These are phyloP conservation scores for Dicrurus megarhynchus DNA, from an alignment of 2,113 vertebrate genomes.

Conservation along the genomic window DNA sequence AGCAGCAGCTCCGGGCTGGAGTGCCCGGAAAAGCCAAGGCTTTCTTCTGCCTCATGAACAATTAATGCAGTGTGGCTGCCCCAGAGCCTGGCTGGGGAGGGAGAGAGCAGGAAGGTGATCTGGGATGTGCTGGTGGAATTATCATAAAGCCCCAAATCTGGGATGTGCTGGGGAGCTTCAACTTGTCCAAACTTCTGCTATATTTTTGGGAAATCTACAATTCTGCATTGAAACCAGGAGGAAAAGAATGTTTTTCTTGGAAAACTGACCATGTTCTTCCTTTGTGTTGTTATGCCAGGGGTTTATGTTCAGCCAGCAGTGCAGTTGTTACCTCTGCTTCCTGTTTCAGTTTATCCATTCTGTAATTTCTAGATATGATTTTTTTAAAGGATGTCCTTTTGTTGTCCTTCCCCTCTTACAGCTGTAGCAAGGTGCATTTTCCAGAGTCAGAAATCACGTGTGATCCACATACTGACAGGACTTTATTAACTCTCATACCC, in stretches of 20 bases:
- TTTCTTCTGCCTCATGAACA: constrained; percentile 27
- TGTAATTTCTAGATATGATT: not conserved
- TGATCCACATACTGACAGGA: not conserved
- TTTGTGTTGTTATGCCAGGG: not conserved
- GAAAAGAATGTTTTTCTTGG: not conserved
- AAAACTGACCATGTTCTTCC: not conserved
- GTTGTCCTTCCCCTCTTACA: not conserved
- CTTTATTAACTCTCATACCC: not conserved
- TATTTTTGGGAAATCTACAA: not conserved
- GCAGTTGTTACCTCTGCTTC: not conserved
- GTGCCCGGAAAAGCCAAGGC: not conserved
- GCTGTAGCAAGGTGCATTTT: not conserved
- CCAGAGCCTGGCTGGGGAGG: not conserved
- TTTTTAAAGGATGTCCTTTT: not conserved
- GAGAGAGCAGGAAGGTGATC: not conserved
- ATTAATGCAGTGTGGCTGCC: constrained; percentile 7
- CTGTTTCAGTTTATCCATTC: not conserved
- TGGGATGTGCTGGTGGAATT: not conserved
- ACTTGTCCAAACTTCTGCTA: not conserved
- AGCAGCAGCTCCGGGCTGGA: not conserved
- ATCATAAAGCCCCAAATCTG: not conserved
- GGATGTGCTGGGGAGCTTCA: not conserved
- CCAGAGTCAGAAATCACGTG: not conserved
- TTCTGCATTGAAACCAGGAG: not conserved
- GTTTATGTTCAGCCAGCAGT: not conserved